phyloP scores from a whole-genome alignment of 2,113 vertebrate species.

The Thamnaconus septentrionalis region DNA sequence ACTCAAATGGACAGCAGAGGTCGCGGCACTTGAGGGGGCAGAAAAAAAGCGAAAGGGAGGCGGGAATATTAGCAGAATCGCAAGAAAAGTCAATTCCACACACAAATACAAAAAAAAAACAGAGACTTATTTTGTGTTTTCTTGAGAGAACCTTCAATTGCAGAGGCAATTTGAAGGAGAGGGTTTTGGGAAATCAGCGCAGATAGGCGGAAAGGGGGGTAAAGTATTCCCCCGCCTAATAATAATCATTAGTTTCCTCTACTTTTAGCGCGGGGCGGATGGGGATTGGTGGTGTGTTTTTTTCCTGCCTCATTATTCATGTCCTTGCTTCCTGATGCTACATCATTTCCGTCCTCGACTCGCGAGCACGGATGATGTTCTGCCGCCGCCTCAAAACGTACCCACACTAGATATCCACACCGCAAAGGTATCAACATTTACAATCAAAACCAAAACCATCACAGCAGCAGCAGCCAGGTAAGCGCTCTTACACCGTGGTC shows the following conservation, averaged over 20 bases:
- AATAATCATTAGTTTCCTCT: constrained; percentile 47
- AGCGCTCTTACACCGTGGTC: too few species aligned
- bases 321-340: constrained; percentile 14
- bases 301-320: constrained; percentile 8
- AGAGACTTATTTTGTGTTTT: constrained; percentile 1
- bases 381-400: constrained; percentile 4
- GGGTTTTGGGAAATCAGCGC: too few species aligned
- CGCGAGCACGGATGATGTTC: not conserved
- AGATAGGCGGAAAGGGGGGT: constrained; percentile 16
- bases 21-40: not conserved
- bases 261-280: constrained; percentile 36
- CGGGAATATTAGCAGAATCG: too few species aligned
- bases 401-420: too few species aligned
- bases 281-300: constrained; percentile 39
- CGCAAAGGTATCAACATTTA: too few species aligned
- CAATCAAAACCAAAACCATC: too few species aligned
- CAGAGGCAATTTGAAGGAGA: too few species aligned
- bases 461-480: too few species aligned
- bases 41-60: not conserved
- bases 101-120: not conserved
- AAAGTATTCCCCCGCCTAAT: constrained; percentile 50
- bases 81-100: too few species aligned
- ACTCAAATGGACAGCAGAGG: not conserved
- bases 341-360: not conserved
- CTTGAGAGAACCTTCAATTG: too few species aligned